phyloP scores from a whole-genome alignment of 30 jellyfish, hydroid and myxozoan species.

The Aurelia aurita region DNA sequence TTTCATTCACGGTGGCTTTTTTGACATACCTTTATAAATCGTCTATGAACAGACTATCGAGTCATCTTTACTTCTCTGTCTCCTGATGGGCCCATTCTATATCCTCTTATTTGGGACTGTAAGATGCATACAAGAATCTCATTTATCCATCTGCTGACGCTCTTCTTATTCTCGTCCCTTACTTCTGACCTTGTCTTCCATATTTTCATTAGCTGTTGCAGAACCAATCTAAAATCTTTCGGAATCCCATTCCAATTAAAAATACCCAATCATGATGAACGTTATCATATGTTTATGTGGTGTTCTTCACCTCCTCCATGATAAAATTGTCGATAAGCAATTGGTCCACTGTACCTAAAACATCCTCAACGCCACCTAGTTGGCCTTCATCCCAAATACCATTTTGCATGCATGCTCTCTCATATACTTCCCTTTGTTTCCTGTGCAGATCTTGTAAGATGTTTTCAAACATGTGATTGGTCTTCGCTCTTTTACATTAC shows the following conservation, averaged over 20 bases:
- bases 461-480: constrained; percentile 15
- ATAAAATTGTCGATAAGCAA: background rate
- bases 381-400: constrained; percentile 20
- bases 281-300: background rate
- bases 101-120: no score
- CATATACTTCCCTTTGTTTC: constrained; percentile 2
- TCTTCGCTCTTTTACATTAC: background rate
- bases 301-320: background rate
- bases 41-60: no score
- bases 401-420: constrained; percentile 20
- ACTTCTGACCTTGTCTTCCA: no score
- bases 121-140: no score
- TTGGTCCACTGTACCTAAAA: constrained; percentile 1
- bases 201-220: no score
- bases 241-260: no score
- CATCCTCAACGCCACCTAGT: constrained; percentile 15
- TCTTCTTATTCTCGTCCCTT: no score
- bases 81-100: no score
- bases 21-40: background rate
- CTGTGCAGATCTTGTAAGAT: background rate
- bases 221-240: no score
- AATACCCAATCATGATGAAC: background rate
- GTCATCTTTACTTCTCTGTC: no score
- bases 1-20: no score
- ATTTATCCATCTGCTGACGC: no score